These are phyloP conservation scores for Hartigia nigra DNA, from an alignment of 2,888 invertebrate species.

Conservation along the genomic window DNA sequence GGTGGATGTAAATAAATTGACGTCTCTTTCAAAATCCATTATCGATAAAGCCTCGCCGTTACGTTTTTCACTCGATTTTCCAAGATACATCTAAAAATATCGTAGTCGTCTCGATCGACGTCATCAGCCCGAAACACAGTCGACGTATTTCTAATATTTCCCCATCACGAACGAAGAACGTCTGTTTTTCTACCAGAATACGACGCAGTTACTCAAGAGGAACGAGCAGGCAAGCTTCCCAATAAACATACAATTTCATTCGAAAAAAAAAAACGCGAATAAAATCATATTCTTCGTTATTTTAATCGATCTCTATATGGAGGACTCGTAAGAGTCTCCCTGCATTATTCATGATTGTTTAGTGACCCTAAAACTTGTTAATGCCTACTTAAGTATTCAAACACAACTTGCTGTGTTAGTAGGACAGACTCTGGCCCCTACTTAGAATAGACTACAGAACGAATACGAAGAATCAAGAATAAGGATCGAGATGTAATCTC, in stretches of 20 bases:
- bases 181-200: neutral
- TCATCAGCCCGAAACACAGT: neutral
- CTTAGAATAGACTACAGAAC: neutral
- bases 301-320: neutral
- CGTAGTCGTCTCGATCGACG: neutral
- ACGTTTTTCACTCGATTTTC: neutral
- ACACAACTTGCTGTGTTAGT: constrained; percentile 20
- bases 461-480: neutral
- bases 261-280: neutral
- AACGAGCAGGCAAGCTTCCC: neutral
- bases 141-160: neutral
- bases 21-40: neutral
- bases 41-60: neutral
- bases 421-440: constrained; percentile 16
- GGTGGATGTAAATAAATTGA: neutral
- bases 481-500: neutral
- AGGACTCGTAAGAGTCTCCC: constrained; percentile 7
- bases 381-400: constrained; percentile 24
- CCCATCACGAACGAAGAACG: neutral
- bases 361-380: constrained; percentile 25
- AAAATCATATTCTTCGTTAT: neutral
- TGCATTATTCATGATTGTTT: constrained; percentile 25
- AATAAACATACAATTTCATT: neutral
- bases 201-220: neutral
- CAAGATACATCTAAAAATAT: neutral